These are phyloP conservation scores for Lissonota sp. DNA, from an alignment of 2,888 invertebrate genomes.

Conservation along the genomic window DNA sequence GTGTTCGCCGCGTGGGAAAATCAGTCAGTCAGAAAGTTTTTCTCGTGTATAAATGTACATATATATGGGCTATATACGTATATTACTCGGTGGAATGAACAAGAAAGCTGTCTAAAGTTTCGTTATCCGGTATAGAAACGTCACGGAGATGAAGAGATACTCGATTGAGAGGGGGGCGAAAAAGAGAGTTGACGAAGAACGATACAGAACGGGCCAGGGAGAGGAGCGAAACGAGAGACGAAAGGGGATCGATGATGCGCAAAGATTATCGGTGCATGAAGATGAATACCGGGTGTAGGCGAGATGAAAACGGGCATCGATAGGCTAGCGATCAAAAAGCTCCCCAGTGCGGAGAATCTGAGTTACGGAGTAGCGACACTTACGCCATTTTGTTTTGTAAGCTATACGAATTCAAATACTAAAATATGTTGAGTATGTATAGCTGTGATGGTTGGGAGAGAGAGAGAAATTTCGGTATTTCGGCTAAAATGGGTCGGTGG, in stretches of 20 bases:
- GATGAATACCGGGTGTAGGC: constrained; percentile 45
- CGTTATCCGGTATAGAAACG: not conserved
- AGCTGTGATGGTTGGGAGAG: too few species aligned
- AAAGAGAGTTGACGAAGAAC: not conserved
- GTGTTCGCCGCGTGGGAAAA: constrained; percentile 48
- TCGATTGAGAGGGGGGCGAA: not conserved
- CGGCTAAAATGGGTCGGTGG: too few species aligned
- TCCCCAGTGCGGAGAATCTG: too few species aligned
- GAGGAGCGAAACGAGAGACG: constrained; percentile 12
- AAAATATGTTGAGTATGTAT: too few species aligned
- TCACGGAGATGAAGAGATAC: constrained; percentile 17
- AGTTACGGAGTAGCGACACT: too few species aligned
- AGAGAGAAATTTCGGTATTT: too few species aligned
- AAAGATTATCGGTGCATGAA: constrained; percentile 60
- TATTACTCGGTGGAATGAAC: constrained; percentile 24
- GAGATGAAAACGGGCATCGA: not conserved
- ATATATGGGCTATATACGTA: not conserved
- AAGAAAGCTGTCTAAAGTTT: constrained; percentile 34
- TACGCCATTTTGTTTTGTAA: too few species aligned
- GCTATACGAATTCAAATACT: too few species aligned
- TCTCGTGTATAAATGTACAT: constrained; percentile 1
- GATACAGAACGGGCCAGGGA: constrained; percentile 1
- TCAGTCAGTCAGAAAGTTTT: constrained; percentile 58
- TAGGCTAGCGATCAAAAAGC: not conserved
- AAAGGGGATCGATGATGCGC: constrained; percentile 53